phyloP scores from a whole-genome alignment of 2,888 invertebrate species.

The Unio pictorum region DNA sequence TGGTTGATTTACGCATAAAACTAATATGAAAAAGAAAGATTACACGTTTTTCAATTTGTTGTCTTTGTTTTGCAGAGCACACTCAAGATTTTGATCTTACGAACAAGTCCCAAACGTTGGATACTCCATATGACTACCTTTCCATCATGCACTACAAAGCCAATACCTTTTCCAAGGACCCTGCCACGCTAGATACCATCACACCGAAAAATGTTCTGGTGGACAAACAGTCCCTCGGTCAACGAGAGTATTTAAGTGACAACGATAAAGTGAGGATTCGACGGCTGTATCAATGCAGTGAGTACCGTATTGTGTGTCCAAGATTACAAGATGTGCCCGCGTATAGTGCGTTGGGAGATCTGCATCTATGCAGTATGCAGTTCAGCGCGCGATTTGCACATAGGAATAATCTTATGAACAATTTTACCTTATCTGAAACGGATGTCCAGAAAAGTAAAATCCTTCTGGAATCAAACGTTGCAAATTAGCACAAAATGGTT shows the following conservation, averaged over 20 bases:
- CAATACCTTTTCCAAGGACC: conserved; percentile 72
- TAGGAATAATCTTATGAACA: too few species aligned
- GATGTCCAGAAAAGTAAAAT: too few species aligned
- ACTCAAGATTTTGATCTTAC: conserved; percentile 74
- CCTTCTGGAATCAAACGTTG: too few species aligned
- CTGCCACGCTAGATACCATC: conserved; percentile 59
- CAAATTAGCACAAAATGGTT: too few species aligned
- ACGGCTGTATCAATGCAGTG: conserved; percentile 68
- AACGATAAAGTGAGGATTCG: conserved; percentile 71
- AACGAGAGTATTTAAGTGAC: conserved; percentile 70
- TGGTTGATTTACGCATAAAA: too few species aligned
- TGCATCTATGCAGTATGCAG: too few species aligned
- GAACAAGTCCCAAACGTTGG: conserved; percentile 70
- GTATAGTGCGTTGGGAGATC: too few species aligned
- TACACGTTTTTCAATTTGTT: not conserved
- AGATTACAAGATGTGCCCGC: too few species aligned
- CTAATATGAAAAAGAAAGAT: too few species aligned
- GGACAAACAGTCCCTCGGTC: conserved; percentile 71
- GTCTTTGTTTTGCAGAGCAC: conserved; percentile 67
- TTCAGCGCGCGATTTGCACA: too few species aligned
- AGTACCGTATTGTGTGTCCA: conserved; percentile 11
- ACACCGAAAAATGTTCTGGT: conserved; percentile 6
- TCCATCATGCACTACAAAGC: conserved; percentile 84
- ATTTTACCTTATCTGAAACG: too few species aligned
- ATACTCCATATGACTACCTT: conserved; percentile 83